Conservation (phyloP, 2,113 vertebrate genomes). For the Danionella cerebrum region DNA sequence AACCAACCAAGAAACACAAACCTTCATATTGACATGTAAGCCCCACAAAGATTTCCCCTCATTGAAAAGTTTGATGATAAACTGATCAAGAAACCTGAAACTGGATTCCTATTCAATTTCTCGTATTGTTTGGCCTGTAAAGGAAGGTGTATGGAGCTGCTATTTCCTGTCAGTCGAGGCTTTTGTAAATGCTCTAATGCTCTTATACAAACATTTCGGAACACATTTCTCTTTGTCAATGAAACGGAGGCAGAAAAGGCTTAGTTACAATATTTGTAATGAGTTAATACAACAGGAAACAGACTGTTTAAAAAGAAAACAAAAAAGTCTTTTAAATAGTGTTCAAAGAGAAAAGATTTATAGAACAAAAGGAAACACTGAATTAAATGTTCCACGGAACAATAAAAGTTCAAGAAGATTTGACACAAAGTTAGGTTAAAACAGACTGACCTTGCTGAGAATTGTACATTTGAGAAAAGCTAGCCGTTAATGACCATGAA, state of each 20-base stretch:
- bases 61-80: not conserved
- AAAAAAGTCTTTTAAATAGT: too few species aligned
- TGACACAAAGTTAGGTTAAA: too few species aligned
- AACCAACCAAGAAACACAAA: slow-evolving; percentile 1
- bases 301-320: too few species aligned
- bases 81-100: not conserved
- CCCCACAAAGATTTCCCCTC: too few species aligned
- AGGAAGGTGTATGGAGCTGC: not conserved
- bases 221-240: not conserved
- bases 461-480: too few species aligned
- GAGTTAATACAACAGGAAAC: not conserved
- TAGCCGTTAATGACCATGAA: too few species aligned
- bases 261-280: not conserved
- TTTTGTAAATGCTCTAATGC: not conserved
- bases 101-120: not conserved
- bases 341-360: too few species aligned
- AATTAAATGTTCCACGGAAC: too few species aligned
- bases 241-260: not conserved
- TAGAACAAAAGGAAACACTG: too few species aligned
- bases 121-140: not conserved
- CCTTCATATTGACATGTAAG: not conserved
- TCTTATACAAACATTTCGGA: not conserved
- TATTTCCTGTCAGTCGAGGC: not conserved
- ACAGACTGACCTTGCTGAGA: too few species aligned
- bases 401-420: too few species aligned